Conservation (phyloP, 2,113 vertebrate genomes). For the Neofelis nebulosa region DNA sequence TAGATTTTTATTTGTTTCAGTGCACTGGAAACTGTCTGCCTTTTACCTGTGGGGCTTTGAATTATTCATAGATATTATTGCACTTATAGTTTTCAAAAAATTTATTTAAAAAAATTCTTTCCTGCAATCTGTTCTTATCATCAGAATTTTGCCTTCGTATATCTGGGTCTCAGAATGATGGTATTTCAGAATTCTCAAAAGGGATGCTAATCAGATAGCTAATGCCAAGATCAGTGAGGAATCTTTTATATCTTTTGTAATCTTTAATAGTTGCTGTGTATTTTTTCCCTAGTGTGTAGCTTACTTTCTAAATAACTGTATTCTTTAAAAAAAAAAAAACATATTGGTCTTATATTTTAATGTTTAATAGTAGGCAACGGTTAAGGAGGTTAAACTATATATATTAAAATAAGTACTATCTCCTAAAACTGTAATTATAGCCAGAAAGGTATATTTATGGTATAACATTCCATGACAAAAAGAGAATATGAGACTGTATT, state of each 20-base stretch:
- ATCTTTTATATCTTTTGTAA: not conserved
- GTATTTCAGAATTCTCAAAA: not conserved
- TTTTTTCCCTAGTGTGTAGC: not conserved
- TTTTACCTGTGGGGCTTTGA: slow-evolving; percentile 7
- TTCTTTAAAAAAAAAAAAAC: not conserved
- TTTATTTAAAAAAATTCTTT: not conserved
- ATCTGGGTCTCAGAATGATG: not conserved
- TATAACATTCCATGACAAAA: slow-evolving; percentile 11
- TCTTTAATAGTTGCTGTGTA: not conserved
- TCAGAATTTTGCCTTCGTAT: not conserved
- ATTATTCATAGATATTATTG: not conserved
- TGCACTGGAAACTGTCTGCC: not conserved
- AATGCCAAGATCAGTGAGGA: not conserved
- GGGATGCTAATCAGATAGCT: not conserved
- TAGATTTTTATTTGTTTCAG: slow-evolving; percentile 34
- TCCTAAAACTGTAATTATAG: not conserved
- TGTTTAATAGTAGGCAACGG: not conserved
- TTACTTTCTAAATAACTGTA: slow-evolving; percentile 7
- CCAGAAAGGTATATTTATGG: slow-evolving; percentile 21
- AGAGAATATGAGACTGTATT: not conserved
- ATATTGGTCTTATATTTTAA: not conserved
- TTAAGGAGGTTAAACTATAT: slow-evolving; percentile 4
- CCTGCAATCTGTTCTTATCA: not conserved
- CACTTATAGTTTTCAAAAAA: not conserved
- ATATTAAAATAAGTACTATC: not conserved